Conservation (phyloP, 2,888 invertebrate genomes). For the Apocheima hispidaria region DNA sequence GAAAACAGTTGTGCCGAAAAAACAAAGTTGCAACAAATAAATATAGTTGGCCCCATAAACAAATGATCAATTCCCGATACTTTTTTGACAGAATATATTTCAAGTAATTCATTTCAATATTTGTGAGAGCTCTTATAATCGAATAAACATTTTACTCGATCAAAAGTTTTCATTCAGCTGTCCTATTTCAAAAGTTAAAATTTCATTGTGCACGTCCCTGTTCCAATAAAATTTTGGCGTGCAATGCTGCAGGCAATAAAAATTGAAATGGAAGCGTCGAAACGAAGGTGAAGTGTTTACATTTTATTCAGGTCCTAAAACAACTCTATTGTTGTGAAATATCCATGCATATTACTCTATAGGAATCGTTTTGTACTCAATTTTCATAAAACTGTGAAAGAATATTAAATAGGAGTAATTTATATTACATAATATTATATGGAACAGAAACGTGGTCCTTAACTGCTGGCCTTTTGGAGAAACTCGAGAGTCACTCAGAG, state of each 20-base stretch:
- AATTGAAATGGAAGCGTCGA: slow-evolving; percentile 1
- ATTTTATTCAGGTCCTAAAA: slow-evolving; percentile 7
- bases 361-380: neutral
- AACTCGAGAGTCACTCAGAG: too few species aligned
- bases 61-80: too few species aligned
- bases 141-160: neutral
- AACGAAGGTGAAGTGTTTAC: slow-evolving; percentile 18
- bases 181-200: neutral
- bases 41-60: too few species aligned
- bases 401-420: neutral
- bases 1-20: too few species aligned
- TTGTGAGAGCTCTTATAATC: too few species aligned
- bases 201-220: neutral
- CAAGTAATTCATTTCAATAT: too few species aligned
- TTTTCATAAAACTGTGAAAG: slow-evolving; percentile 1
- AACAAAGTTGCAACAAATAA: too few species aligned
- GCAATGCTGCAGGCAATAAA: slow-evolving; percentile 15
- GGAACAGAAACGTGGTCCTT: too few species aligned
- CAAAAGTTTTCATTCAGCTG: neutral
- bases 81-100: too few species aligned
- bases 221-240: neutral
- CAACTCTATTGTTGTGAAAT: slow-evolving; percentile 5
- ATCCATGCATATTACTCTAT: neutral
- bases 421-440: too few species aligned
- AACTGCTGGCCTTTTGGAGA: too few species aligned